These are phyloP conservation scores for Lineus longissimus DNA, from an alignment of 1,140 invertebrate genomes.

Conservation along the genomic window DNA sequence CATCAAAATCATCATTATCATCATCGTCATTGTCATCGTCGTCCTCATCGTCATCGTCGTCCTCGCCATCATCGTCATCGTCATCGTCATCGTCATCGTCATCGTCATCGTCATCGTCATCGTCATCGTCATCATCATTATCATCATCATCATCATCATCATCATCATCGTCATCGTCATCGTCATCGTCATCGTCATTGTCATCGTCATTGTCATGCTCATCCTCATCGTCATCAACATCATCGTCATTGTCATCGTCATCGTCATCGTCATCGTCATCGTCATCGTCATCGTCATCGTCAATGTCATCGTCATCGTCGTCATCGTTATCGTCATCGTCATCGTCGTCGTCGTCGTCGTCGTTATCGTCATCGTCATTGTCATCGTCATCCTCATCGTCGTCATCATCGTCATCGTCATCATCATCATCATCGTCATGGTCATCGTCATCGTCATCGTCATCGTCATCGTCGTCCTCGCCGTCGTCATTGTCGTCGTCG, in stretches of 20 bases:
- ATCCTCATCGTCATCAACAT: too few species aligned
- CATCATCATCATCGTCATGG: slow-evolving; percentile 12
- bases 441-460: slow-evolving; percentile 15
- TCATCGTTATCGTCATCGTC: slow-evolving; percentile 14
- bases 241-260: too few species aligned
- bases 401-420: background rate
- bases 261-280: slow-evolving; percentile 14
- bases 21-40: too few species aligned
- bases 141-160: slow-evolving; percentile 16
- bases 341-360: slow-evolving; percentile 6
- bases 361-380: background rate
- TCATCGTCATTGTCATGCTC: too few species aligned
- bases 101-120: background rate
- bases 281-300: slow-evolving; percentile 13
- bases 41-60: too few species aligned
- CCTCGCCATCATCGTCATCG: slow-evolving; percentile 9
- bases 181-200: background rate
- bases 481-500: background rate
- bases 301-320: slow-evolving; percentile 10
- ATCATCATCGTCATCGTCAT: slow-evolving; percentile 11
- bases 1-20: too few species aligned
- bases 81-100: slow-evolving; percentile 4
- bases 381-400: too few species aligned
- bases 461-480: slow-evolving; percentile 13
- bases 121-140: slow-evolving; percentile 6